A percentile compares a stretch with the other conserved stretches of the same genome.
Conservation (phyloP, 1,140 invertebrate genomes). For the Drosophila trapezifrons region DNA sequence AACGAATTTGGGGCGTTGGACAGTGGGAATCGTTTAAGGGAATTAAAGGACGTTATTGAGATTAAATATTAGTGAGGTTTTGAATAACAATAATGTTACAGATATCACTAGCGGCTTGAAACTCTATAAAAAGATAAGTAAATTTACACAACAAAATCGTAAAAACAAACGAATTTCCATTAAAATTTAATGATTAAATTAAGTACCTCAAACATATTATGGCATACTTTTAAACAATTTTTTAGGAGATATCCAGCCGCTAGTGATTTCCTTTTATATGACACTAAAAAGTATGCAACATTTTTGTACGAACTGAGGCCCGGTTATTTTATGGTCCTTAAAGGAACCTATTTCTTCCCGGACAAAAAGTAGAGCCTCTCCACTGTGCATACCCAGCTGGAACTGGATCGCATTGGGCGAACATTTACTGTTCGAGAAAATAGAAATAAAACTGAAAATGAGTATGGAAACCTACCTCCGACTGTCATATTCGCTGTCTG, state of each 20-base stretch:
- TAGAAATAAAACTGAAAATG: background rate
- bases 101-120: too few relatives aligned
- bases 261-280: too few relatives aligned
- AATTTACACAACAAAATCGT: too few relatives aligned
- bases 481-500: conserved; percentile 87
- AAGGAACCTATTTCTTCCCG: background rate
- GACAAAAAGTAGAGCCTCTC: background rate
- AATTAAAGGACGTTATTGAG: background rate
- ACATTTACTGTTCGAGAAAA: background rate
- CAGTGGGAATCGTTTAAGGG: background rate
- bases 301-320: background rate
- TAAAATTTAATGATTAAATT: too few relatives aligned
- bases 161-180: too few relatives aligned
- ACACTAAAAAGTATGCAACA: background rate
- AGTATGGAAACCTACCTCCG: conserved; percentile 84
- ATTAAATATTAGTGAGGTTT: too few relatives aligned
- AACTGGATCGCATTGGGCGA: background rate
- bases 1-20: background rate
- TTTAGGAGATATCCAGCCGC: too few relatives aligned
- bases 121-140: too few relatives aligned
- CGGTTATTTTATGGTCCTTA: background rate
- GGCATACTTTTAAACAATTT: too few relatives aligned
- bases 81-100: too few relatives aligned
- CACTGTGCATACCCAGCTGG: background rate
- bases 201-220: too few relatives aligned